A percentile compares a stretch with the other conserved stretches of the same genome.
Conservation (phyloP, 2,797 vertebrate species). For the Staurois parvus region DNA sequence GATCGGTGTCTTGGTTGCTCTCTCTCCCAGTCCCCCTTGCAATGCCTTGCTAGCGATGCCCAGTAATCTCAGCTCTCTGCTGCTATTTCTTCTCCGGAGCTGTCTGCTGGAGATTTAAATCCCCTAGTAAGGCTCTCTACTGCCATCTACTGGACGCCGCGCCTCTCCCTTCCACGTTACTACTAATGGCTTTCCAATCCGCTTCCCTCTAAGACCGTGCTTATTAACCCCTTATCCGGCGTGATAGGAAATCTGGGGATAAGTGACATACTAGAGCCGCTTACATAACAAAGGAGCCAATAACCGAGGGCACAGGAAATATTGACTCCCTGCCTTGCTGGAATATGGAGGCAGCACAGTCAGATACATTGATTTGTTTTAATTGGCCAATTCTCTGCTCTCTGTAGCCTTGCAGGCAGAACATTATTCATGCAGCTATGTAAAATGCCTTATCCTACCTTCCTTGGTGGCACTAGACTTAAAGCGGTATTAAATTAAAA, state of each 20-base stretch:
- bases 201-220: background rate
- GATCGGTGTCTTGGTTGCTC: conserved; percentile 37
- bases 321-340: background rate
- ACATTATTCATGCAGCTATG: background rate
- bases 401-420: background rate
- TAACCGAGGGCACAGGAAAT: background rate
- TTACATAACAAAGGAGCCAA: background rate
- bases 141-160: conserved; percentile 45
- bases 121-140: conserved; percentile 55
- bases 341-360: background rate
- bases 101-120: conserved; percentile 55
- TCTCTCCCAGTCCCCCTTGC: conserved; percentile 54
- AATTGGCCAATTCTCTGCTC: background rate
- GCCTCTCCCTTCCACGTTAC: background rate
- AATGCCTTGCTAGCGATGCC: conserved; percentile 50
- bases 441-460: background rate
- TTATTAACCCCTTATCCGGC: background rate
- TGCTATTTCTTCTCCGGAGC: conserved; percentile 54
- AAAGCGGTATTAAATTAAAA: too few relatives aligned
- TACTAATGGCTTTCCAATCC: background rate
- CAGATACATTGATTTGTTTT: conserved; percentile 2
- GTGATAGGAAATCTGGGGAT: too few relatives aligned
- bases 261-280: background rate
- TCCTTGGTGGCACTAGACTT: too few relatives aligned
- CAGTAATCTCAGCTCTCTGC: conserved; percentile 59